Base-by-base conservation (phyloP, 1,140 invertebrate species). In the Oryzaephilus surinamensis region DNA sequence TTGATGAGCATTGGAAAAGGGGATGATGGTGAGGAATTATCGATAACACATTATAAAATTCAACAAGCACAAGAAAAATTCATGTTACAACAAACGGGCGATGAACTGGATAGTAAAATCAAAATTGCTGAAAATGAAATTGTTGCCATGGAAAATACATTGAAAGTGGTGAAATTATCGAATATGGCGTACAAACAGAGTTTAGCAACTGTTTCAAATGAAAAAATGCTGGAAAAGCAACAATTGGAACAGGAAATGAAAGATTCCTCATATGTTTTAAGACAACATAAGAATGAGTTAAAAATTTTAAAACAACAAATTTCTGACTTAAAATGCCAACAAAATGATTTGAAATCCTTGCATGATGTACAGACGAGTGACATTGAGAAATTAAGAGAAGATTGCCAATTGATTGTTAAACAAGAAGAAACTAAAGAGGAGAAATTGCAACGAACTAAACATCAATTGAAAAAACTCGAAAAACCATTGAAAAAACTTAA, bases 61-160 rank as follows among this genome's bases (percentile, higher is more conserved):
- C 77, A 80, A 64, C 70, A 66, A 38, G 76, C 76, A 1, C 78
- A 80, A 58, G 77, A 82, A 43, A 74, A 73, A 26, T 72, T 71
- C 24, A 65, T 77, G 44, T 51, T 84, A 12, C 74, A 79, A 50
- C 70, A 77, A 52, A 67, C 74, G 48, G 81, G 82, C n/a, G 77
- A 81, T 47, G 60, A 71, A 28, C 61, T 84, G 41, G 81, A 85
- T 56, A 66, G 65, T 2, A 70, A 75, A 32, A 77, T 84, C 11
- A 60, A 66, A 43, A 75, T 73, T 50, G 69, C 72, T 13, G 82
- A 84, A 61, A 62, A 71, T 18, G 81, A 84, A 58, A 79, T 84
- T 41, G 63, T 72, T 12, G 80, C 79, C 18, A 74, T 84, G 62
- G 81, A 85, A 58, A 81, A 80, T 50, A 82, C 80, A 8, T 53